Evolutionary conservation across 2,888 invertebrate genomes (phyloP), one percentile per base, ranked within the genome.

Genomic region (Agonopterix subpropinquella): DNA sequence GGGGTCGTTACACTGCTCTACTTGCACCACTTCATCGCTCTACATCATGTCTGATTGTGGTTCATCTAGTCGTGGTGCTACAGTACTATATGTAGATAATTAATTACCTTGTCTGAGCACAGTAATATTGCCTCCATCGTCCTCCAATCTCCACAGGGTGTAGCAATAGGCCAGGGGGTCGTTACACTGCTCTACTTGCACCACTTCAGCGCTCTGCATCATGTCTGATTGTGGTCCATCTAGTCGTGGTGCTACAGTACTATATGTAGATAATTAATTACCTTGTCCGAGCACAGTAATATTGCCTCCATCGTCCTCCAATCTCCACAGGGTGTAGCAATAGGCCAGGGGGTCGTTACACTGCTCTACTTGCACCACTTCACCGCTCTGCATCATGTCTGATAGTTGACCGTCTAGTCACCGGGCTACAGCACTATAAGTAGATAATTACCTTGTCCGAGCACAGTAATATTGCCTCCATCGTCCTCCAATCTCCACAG

Each of bases 251-350:
- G 15, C 15, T 15, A 3, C 3, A 15, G 15, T 15, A 15, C 18
- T n/a, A n/a, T n/a, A 2, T 4, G 18, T 18, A 18, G 3, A 18
- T 37, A 37, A 9, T n/a, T n/a, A n/a, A n/a, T 37, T 10, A 94
- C 95, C 95, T 91, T 95, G 94, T 47, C 91, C 91, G 50, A 94
- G 86, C 44, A 94, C 89, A 47, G 90, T 91, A 56, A 90, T 89
- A 61, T 92, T 92, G 9, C 88, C 90, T 9, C 88, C 90, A 47
- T 89, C 85, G 8, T 79, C 76, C 60, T 92, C 91, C 57, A 92
- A 90, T 58, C 90, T 88, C 93, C 93, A 95, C 1, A 94, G 79
- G 0, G 94, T 92, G 69, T 92, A 95, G 67, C 95, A 95, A 58
- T 89, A 90, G n/a, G 92, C 91, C 56, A 92, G 93, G 53, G 89